These are phyloP conservation scores for Panthera leo DNA, from an alignment of 2,113 vertebrate species.

Conservation along the genomic window DNA sequence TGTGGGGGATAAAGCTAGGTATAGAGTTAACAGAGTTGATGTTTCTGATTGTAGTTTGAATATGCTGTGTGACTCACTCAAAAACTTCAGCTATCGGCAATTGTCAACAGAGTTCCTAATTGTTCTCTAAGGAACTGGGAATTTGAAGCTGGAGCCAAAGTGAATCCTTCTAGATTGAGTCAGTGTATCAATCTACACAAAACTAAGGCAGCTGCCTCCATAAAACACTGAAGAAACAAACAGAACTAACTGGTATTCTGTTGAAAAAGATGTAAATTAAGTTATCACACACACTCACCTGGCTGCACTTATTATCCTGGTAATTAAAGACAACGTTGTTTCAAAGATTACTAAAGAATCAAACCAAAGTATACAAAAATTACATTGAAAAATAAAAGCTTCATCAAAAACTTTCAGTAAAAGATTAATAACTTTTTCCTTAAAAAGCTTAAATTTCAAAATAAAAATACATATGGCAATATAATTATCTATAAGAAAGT, in stretches of 20 bases:
- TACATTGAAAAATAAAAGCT: not conserved
- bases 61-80: not conserved
- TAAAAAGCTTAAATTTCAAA: not conserved
- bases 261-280: conserved; percentile 14
- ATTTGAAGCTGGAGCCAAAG: not conserved
- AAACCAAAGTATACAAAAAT: not conserved
- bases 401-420: not conserved
- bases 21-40: not conserved
- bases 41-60: not conserved
- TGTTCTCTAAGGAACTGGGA: not conserved
- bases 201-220: not conserved
- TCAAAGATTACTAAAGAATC: conserved; percentile 28
- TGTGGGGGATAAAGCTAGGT: not conserved
- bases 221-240: conserved; percentile 25
- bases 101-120: not conserved
- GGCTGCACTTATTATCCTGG: not conserved
- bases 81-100: not conserved
- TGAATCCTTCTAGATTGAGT: not conserved
- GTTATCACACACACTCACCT: not conserved
- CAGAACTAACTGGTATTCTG: not conserved
- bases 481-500: not conserved
- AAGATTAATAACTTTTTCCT: not conserved
- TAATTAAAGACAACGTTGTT: conserved; percentile 26
- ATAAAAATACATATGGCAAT: not conserved
- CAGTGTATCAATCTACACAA: not conserved